Conservation (phyloP, 2,888 invertebrate species). For the Lasioglossum lativentre region DNA sequence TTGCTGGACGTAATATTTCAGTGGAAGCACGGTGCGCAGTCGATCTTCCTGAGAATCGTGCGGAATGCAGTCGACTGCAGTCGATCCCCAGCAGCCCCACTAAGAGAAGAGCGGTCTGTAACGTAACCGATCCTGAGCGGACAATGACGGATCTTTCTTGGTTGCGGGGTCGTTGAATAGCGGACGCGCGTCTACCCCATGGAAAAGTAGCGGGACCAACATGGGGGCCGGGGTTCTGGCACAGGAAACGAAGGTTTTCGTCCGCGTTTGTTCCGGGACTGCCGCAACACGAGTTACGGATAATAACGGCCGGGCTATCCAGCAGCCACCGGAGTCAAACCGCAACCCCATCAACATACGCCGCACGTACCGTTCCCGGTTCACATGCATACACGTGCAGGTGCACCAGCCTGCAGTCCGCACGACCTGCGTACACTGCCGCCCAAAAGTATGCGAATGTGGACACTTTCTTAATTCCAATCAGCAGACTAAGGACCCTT, state of each 20-base stretch:
- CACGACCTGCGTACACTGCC: slow-evolving; percentile 27
- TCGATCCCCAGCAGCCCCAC: background rate
- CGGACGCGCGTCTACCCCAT: background rate
- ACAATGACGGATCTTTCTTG: slow-evolving; percentile 51
- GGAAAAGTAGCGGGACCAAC: slow-evolving; percentile 34
- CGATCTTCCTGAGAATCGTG: background rate
- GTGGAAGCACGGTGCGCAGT: background rate
- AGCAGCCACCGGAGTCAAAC: slow-evolving; percentile 76
- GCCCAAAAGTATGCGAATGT: background rate
- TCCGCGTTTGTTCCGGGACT: slow-evolving; percentile 76
- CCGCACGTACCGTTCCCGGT: slow-evolving; percentile 74
- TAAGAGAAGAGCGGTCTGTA: background rate
- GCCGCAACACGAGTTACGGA: slow-evolving; percentile 79
- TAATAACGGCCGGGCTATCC: slow-evolving; percentile 79
- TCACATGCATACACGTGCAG: slow-evolving; percentile 69
- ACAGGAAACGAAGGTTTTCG: slow-evolving; percentile 70
- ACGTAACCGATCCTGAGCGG: slow-evolving; percentile 27
- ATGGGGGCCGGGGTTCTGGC: slow-evolving; percentile 8
- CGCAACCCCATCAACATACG: slow-evolving; percentile 79
- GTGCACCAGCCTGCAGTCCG: slow-evolving; percentile 43
- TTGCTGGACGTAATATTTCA: background rate
- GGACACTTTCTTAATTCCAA: background rate
- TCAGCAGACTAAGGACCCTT: background rate
- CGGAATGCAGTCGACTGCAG: slow-evolving; percentile 10
- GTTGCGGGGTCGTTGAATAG: slow-evolving; percentile 10